Evolutionary conservation across 30 jellyfish, hydroid and myxozoan species (phyloP).

Genomic region (Aurelia sp.): DNA sequence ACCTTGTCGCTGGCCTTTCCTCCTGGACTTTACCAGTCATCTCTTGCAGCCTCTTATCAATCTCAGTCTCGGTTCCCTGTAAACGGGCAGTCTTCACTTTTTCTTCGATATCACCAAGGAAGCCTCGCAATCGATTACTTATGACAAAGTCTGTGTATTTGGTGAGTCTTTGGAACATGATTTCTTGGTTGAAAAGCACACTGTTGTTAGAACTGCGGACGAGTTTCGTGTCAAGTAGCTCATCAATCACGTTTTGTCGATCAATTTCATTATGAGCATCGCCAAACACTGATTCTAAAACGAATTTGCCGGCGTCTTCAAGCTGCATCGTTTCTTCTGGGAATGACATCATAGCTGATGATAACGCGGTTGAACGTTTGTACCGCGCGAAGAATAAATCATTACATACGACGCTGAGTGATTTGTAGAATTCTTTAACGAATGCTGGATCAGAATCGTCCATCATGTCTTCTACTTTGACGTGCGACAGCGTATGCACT

Average conservation of each 20-base stretch:
- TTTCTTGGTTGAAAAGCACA: constrained; percentile 67
- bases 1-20: constrained; percentile 68
- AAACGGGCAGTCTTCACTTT: constrained; percentile 73
- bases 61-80: constrained; percentile 90
- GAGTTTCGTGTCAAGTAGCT: constrained; percentile 81
- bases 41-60: constrained; percentile 87
- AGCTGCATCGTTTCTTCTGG: constrained; percentile 67
- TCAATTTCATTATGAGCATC: constrained; percentile 88
- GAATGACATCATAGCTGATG: constrained; percentile 76
- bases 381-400: constrained; percentile 93
- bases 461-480: constrained; percentile 82
- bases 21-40: constrained; percentile 53
- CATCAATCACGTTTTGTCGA: constrained; percentile 89
- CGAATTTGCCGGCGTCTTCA: constrained; percentile 82
- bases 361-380: constrained; percentile 86
- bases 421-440: constrained; percentile 89
- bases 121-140: constrained; percentile 73
- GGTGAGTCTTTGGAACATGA: constrained; percentile 82
- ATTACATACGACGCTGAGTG: constrained; percentile 88
- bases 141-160: constrained; percentile 91
- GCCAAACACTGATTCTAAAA: constrained; percentile 88
- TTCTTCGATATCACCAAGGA: constrained; percentile 88
- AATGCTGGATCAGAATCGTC: constrained; percentile 92
- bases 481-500: constrained; percentile 92
- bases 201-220: constrained; percentile 69